A percentile compares a stretch with the other conserved stretches of the same genome.
These are phyloP conservation scores for Arenicola marina DNA, from an alignment of 2,888 invertebrate species.

Conservation along the genomic window DNA sequence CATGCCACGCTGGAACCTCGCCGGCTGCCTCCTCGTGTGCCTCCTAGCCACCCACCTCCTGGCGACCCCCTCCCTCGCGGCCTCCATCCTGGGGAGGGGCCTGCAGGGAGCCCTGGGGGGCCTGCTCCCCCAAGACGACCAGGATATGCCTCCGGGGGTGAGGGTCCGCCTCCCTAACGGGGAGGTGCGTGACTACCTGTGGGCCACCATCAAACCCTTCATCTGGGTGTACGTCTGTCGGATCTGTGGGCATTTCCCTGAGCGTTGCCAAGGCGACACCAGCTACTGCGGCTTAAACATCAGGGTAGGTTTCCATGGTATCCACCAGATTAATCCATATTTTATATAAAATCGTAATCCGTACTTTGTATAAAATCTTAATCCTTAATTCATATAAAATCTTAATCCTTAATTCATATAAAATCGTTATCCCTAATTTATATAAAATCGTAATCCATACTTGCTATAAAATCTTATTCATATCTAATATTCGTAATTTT, in stretches of 20 bases:
- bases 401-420: too few relatives aligned
- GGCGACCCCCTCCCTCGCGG: not conserved
- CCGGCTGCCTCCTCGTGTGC: not conserved
- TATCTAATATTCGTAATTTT: too few relatives aligned
- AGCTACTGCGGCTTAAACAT: not conserved
- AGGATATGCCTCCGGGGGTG: not conserved
- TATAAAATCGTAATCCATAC: too few relatives aligned
- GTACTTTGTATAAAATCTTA: too few relatives aligned
- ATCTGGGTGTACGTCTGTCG: not conserved
- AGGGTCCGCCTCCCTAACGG: not conserved
- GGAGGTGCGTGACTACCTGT: not conserved
- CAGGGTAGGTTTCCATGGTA: too few relatives aligned
- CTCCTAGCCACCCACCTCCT: not conserved
- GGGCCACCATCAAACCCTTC: slow-evolving; percentile 1
- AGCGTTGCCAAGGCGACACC: not conserved
- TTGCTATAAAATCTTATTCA: too few relatives aligned
- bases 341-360: too few relatives aligned
- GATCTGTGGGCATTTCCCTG: not conserved
- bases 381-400: too few relatives aligned
- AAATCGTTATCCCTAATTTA: too few relatives aligned
- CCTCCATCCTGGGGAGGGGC: not conserved
- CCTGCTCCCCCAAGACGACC: not conserved
- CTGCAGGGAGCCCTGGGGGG: not conserved
- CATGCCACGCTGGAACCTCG: too few relatives aligned
- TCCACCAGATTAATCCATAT: too few relatives aligned